Conservation (phyloP, 2,113 vertebrate species). For the Anguilla japonica region DNA sequence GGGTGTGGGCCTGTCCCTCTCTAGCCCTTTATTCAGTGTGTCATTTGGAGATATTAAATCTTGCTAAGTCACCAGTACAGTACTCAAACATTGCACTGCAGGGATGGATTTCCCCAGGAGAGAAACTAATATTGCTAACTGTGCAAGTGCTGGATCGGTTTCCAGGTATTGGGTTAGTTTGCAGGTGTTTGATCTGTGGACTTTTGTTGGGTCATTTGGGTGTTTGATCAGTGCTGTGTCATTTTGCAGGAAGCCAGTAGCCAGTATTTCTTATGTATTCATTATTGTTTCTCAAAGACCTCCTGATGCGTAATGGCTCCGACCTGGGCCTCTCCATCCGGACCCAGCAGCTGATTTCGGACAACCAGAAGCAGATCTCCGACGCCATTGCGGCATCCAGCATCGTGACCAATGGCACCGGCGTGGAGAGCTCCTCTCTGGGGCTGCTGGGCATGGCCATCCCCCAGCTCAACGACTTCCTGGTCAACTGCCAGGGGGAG, state of each 20-base stretch:
- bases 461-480: constrained; percentile 90
- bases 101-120: too few species aligned
- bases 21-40: background rate
- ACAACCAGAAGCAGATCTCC: constrained; percentile 96
- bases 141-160: too few species aligned
- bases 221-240: background rate
- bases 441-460: constrained; percentile 87
- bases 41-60: background rate
- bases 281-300: constrained; percentile 64
- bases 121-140: background rate
- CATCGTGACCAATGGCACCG: constrained; percentile 92
- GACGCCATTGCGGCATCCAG: constrained; percentile 97
- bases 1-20: constrained; percentile 69
- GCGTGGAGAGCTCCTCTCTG: constrained; percentile 87
- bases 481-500: constrained; percentile 95
- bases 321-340: constrained; percentile 93
- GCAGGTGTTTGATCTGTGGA: too few species aligned
- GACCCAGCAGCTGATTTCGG: constrained; percentile 87
- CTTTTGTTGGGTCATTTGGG: too few species aligned
- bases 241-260: background rate
- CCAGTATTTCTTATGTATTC: too few species aligned
- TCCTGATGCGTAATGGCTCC: constrained; percentile 91
- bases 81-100: background rate
- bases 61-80: background rate
- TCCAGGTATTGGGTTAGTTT: too few species aligned